These are phyloP conservation scores for Leucosticte australis DNA, from an alignment of 2,113 vertebrate species.

Conservation along the genomic window DNA sequence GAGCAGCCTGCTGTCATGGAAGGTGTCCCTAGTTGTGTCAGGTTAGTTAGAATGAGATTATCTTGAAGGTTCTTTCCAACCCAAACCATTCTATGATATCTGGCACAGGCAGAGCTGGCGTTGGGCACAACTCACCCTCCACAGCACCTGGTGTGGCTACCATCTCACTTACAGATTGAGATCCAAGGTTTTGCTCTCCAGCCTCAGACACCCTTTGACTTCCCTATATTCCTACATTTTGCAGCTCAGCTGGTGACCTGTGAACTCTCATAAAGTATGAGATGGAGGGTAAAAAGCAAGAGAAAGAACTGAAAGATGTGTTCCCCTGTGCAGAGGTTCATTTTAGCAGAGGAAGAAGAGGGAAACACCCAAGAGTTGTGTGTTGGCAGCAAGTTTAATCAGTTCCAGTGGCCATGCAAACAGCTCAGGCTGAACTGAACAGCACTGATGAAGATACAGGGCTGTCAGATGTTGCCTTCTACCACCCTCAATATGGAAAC, in stretches of 20 bases:
- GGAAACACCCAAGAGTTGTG: background rate
- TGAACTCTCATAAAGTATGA: background rate
- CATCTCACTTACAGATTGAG: background rate
- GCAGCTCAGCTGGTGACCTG: background rate
- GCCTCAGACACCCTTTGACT: background rate
- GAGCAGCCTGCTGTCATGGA: background rate
- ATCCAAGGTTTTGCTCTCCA: background rate
- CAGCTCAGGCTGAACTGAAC: background rate
- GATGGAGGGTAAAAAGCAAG: background rate
- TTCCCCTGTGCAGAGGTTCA: background rate
- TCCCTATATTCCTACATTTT: background rate
- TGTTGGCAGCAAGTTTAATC: background rate
- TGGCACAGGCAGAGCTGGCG: background rate
- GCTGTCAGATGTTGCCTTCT: background rate
- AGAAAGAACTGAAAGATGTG: background rate
- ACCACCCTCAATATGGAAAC: background rate
- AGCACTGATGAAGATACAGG: background rate
- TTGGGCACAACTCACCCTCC: background rate
- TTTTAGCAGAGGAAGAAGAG: background rate
- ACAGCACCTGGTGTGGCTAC: rapidly evolving
- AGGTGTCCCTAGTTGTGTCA: background rate
- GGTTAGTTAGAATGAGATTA: background rate
- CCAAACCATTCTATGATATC: background rate
- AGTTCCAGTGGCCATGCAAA: background rate
- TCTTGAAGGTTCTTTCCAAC: background rate